A percentile compares a stretch with the other conserved stretches of the same genome.
Conservation (phyloP, 2,113 vertebrate genomes). For the Ursus arctos region DNA sequence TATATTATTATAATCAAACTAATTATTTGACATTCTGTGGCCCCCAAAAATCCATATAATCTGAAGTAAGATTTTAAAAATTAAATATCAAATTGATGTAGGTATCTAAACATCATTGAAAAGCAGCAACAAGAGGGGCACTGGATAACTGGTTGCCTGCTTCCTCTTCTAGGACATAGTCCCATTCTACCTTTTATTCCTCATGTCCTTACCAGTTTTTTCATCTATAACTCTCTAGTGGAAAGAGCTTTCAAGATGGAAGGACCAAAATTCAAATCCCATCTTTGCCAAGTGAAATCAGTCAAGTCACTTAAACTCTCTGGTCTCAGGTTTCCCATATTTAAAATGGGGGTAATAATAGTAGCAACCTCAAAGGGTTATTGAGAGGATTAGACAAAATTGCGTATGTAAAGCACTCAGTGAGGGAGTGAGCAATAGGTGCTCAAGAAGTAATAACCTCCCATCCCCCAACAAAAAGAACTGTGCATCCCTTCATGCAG, state of each 20-base stretch:
- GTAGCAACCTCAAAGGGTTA: not conserved
- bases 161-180: not conserved
- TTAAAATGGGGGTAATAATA: not conserved
- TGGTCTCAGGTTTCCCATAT: not conserved
- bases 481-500: not conserved
- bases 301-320: constrained; percentile 9
- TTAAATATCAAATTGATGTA: not conserved
- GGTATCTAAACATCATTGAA: not conserved
- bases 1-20: not conserved
- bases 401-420: not conserved
- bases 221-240: not conserved
- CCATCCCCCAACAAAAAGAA: not conserved
- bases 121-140: not conserved
- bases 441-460: not conserved
- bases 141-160: not conserved
- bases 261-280: not conserved
- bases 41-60: not conserved
- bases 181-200: not conserved
- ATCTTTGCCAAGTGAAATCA: not conserved
- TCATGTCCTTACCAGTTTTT: not conserved
- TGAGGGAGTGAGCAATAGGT: not conserved
- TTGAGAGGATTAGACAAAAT: not conserved
- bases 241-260: not conserved
- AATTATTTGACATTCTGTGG: constrained; percentile 1
- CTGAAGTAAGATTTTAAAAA: constrained; percentile 16